phyloP scores from a whole-genome alignment of 2,797 vertebrate species.

The Esox lucius region DNA sequence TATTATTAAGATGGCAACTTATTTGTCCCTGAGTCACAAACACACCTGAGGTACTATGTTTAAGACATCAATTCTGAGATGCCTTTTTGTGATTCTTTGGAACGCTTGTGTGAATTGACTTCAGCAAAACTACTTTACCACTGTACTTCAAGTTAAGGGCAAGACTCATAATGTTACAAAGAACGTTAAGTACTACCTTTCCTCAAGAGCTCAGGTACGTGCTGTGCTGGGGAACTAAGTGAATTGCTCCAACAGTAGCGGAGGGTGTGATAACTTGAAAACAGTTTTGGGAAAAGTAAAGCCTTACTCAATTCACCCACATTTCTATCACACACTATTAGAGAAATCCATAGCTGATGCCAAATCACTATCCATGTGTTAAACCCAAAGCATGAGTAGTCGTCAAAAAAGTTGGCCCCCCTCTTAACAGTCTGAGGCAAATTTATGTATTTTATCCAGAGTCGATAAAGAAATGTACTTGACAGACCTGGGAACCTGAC shows the following conservation, averaged over 20 bases:
- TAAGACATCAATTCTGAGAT: no score
- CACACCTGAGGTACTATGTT: no score
- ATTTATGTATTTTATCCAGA: constrained; percentile 38
- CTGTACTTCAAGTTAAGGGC: neutral
- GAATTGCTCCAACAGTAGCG: neutral
- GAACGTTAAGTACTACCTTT: neutral
- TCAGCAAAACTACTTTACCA: neutral
- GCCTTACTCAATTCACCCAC: neutral
- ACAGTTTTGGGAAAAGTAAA: neutral
- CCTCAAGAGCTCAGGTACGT: neutral
- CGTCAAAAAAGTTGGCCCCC: constrained; percentile 6
- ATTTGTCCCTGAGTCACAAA: no score
- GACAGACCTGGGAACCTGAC: constrained; percentile 29
- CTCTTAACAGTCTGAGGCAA: constrained; percentile 29
- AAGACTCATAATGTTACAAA: neutral
- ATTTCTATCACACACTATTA: neutral
- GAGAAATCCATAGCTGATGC: neutral
- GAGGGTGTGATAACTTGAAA: neutral
- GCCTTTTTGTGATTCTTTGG: no score
- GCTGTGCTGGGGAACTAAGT: neutral
- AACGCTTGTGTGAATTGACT: no score
- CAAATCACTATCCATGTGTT: constrained; percentile 5
- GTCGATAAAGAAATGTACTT: constrained; percentile 44
- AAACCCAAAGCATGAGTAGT: constrained; percentile 1
- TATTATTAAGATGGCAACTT: no score